Conservation (phyloP, 2,888 invertebrate genomes). For the Tetanocera ferruginea region DNA sequence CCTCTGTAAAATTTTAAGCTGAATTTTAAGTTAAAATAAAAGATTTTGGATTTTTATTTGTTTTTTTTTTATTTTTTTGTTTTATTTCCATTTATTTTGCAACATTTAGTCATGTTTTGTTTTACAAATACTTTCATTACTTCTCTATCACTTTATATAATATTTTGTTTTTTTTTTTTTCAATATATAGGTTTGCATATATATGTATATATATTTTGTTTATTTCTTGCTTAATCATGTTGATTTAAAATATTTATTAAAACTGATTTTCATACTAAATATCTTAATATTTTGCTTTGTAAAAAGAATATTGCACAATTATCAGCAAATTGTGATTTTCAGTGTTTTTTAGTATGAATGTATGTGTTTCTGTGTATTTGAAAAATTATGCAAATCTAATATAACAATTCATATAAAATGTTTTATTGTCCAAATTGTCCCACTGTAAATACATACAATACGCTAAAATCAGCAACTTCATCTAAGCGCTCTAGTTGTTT, state of each 20-base stretch:
- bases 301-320: background rate
- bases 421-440: no score
- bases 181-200: slow-evolving; percentile 20
- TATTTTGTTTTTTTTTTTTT: slow-evolving; percentile 16
- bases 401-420: no score
- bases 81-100: slow-evolving; percentile 43
- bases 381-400: background rate
- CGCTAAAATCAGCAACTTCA: no score
- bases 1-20: no score
- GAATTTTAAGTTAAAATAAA: slow-evolving; percentile 30
- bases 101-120: slow-evolving; percentile 44
- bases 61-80: slow-evolving; percentile 33
- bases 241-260: background rate
- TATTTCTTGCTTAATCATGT: background rate
- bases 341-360: background rate
- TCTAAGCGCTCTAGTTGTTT: no score
- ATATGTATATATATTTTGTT: slow-evolving; percentile 9
- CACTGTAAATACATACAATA: no score
- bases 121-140: slow-evolving; percentile 38
- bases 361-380: background rate
- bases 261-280: background rate
- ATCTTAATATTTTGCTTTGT: background rate
- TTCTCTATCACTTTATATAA: slow-evolving; percentile 35
- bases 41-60: slow-evolving; percentile 31
- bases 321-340: no score